Percentiles rank a stretch among this genome's conserved stretches.
Evolutionary conservation across 1,140 invertebrate species (phyloP).

Genomic region (Plutomurus gul): DNA sequence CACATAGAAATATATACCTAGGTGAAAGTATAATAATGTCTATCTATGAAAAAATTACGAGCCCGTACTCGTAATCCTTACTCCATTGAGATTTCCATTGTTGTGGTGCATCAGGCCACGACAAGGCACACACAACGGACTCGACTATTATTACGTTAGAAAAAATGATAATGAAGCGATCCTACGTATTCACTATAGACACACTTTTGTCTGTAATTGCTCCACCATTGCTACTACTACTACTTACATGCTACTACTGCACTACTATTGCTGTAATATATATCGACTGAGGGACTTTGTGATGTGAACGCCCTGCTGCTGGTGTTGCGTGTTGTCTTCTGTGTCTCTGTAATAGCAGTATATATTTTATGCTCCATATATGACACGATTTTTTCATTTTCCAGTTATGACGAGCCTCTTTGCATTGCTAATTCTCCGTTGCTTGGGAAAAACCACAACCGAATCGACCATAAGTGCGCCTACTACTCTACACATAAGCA

Average conservation of each 20-base stretch:
- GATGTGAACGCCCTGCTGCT: neutral
- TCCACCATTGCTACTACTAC: too few relatives aligned
- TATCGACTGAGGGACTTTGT: slow-evolving; percentile 2
- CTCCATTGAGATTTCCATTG: neutral
- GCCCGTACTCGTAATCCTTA: neutral
- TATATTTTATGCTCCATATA: slow-evolving; percentile 9
- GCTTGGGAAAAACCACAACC: too few relatives aligned
- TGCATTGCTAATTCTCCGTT: too few relatives aligned
- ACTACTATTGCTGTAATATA: neutral
- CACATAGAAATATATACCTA: too few relatives aligned
- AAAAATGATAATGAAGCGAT: too few relatives aligned
- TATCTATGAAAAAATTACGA: slow-evolving; percentile 1
- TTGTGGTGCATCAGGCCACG: neutral
- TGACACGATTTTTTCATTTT: neutral
- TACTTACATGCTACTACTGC: neutral
- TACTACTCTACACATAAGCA: neutral
- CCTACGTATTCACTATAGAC: too few relatives aligned
- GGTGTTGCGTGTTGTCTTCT: neutral
- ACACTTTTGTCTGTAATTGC: too few relatives aligned
- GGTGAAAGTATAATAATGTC: neutral
- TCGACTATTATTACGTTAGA: neutral
- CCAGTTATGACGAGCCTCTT: too few relatives aligned
- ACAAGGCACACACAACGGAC: neutral
- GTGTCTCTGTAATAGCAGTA: too few relatives aligned
- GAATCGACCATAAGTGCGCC: neutral